Evolutionary conservation across 2,113 vertebrate species (phyloP).

Genomic region (Plecotus auritus): DNA sequence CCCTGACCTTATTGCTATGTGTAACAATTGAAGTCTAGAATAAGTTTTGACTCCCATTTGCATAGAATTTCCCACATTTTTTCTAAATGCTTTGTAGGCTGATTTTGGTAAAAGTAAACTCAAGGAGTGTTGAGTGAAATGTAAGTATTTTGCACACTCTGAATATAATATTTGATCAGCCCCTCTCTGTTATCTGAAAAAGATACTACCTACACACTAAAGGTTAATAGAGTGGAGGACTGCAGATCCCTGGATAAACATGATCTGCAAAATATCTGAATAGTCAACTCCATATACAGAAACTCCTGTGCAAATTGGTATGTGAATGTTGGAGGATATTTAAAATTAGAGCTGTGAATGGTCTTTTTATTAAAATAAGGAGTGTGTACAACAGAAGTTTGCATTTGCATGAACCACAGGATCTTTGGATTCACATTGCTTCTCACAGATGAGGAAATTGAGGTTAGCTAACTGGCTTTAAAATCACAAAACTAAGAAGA

Average conservation of each 20-base stretch:
- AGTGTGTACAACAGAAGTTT: neutral
- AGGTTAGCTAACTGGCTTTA: neutral
- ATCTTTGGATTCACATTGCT: neutral
- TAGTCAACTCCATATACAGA: neutral
- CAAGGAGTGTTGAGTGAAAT: conserved; percentile 7
- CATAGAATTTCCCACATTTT: neutral
- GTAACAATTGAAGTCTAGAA: neutral
- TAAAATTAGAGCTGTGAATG: neutral
- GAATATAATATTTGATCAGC: conserved; percentile 28
- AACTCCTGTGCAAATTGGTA: neutral
- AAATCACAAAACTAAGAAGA: neutral
- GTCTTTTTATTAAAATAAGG: neutral
- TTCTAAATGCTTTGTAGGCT: neutral
- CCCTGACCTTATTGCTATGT: neutral
- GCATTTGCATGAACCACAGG: neutral
- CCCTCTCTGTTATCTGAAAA: neutral
- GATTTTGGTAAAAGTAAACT: conserved; percentile 1
- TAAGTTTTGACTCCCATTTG: neutral
- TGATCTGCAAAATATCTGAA: neutral
- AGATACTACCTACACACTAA: neutral
- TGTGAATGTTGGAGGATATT: conserved; percentile 9
- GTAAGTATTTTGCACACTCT: conserved; percentile 1
- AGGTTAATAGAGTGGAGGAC: neutral
- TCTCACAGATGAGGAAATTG: neutral
- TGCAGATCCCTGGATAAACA: conserved; percentile 23